Base-by-base conservation (phyloP, 2,888 invertebrate genomes). In the Syrphus vitripennis region DNA sequence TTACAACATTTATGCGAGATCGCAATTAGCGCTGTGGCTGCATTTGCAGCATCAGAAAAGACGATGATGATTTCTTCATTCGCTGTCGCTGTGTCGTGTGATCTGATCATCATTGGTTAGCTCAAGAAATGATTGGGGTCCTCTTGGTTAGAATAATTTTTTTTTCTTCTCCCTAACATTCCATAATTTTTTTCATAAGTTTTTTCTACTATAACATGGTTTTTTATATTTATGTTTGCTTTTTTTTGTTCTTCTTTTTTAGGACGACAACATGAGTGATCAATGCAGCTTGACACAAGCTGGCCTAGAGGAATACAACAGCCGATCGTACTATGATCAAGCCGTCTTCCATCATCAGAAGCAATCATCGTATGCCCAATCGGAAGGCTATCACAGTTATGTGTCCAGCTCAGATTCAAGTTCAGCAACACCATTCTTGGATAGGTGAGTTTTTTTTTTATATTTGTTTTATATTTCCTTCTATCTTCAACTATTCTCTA, bases 301-400 rank as follows among this genome's bases (percentile, higher is more conserved):
- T 63, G 95, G 95, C 89, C 93, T 96, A 82, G 95, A 96, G 90
- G 95, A 95, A 89, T 95, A 95, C 90, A 95, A 95, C 90, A 95
- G 95, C 88, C 94, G 95, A 83, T 94, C 94, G 87, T 95, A 95
- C 90, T 94, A 94, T 82, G 93, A 93, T 89, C 93, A 93, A 88
- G 94, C 94, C 83, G 93, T 92, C 63, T 94, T 94, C 89, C 93
- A 94, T 88, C 95, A 95, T 91, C 95, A 95, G 89, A 95, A 95
- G 89, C 95, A 96, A 90, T 94, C 95, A 48, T 95, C 95, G 70
- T 96, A 96, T 92, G 96, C 96, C 67, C 96, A 96, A 90, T 96
- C 96, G 70, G 96, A 96, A 92, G 96, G 96, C 69, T 96, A 96
- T 91, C 96, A 96, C 91, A 96, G 96, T 91, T 96, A 96, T 91